Conservation (phyloP, 1,140 invertebrate genomes). For the Brachionus manjavacas region DNA sequence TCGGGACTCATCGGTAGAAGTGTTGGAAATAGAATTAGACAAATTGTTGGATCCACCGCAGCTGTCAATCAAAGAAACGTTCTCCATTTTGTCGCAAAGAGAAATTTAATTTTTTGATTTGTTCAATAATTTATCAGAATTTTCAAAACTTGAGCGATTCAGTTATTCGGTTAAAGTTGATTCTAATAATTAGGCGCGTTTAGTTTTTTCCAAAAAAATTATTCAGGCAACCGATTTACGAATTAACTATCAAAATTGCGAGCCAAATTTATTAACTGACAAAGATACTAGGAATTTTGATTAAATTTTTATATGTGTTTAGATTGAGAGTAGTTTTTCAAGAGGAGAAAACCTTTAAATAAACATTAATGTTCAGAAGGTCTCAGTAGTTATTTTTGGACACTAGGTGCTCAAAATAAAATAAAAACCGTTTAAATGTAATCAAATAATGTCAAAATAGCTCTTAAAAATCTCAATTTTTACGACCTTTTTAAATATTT, state of each 20-base stretch:
- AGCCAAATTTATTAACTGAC: slow-evolving; percentile 26
- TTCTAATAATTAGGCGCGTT: slow-evolving; percentile 12
- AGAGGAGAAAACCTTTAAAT: not conserved
- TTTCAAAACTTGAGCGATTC: not conserved
- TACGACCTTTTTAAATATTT: not conserved
- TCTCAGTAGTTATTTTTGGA: not conserved
- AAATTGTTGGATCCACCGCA: slow-evolving; percentile 7
- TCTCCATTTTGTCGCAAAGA: not conserved
- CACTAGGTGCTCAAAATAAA: not conserved
- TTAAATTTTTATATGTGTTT: not conserved
- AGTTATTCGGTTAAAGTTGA: not conserved
- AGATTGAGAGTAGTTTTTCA: not conserved
- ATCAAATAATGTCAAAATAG: slow-evolving; percentile 31
- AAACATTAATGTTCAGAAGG: not conserved
- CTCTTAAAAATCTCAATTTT: not conserved
- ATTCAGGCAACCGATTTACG: slow-evolving; percentile 1
- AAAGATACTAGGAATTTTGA: not conserved
- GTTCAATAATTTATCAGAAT: not conserved
- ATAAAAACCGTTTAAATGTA: not conserved
- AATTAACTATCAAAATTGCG: slow-evolving; percentile 5
- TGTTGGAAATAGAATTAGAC: slow-evolving; percentile 5
- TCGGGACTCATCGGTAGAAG: slow-evolving; percentile 59
- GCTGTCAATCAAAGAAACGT: slow-evolving; percentile 17
- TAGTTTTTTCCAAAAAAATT: not conserved
- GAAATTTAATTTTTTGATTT: not conserved